phyloP scores from a whole-genome alignment of 2,797 vertebrate species.

The Hyperoplus immaculatus region DNA sequence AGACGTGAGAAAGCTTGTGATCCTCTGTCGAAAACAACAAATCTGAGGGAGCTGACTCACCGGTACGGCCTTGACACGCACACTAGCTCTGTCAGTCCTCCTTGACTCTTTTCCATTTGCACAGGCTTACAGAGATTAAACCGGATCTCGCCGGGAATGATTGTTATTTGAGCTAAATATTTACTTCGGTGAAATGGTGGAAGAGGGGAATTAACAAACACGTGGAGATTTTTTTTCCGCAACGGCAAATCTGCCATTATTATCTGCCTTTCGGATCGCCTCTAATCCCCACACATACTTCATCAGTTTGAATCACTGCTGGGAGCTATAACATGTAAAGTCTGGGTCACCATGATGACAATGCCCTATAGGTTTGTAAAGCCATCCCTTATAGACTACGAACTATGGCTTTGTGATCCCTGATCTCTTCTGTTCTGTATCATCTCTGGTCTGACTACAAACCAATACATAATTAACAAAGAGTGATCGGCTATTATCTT shows the following conservation, averaged over 20 bases:
- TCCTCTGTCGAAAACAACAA: not conserved
- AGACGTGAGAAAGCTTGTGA: conserved; percentile 12
- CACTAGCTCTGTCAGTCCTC: conserved; percentile 28
- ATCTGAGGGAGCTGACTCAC: conserved; percentile 38
- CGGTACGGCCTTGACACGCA: conserved; percentile 36
- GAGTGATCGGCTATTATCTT: conserved; percentile 37
- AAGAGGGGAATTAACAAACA: conserved; percentile 65
- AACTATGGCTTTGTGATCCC: conserved; percentile 1
- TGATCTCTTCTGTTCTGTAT: conserved; percentile 11
- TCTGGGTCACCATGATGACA: conserved; percentile 27
- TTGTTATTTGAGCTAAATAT: conserved; percentile 81
- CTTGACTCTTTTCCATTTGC: conserved; percentile 70
- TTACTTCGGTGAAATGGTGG: conserved; percentile 60
- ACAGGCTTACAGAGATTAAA: conserved; percentile 68
- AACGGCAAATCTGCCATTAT: conserved; percentile 40
- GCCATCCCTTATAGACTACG: not conserved
- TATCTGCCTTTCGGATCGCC: conserved; percentile 60
- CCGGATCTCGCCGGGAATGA: conserved; percentile 56
- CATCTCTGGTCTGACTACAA: not conserved
- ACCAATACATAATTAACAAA: conserved; percentile 28
- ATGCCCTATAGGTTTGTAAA: not conserved
- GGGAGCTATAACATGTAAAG: conserved; percentile 9
- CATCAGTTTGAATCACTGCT: conserved; percentile 31
- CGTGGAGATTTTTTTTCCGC: conserved; percentile 20
- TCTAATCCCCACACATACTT: conserved; percentile 58